Evolutionary conservation across 2,113 vertebrate species (phyloP).

Genomic region (Centropus unirufus): DNA sequence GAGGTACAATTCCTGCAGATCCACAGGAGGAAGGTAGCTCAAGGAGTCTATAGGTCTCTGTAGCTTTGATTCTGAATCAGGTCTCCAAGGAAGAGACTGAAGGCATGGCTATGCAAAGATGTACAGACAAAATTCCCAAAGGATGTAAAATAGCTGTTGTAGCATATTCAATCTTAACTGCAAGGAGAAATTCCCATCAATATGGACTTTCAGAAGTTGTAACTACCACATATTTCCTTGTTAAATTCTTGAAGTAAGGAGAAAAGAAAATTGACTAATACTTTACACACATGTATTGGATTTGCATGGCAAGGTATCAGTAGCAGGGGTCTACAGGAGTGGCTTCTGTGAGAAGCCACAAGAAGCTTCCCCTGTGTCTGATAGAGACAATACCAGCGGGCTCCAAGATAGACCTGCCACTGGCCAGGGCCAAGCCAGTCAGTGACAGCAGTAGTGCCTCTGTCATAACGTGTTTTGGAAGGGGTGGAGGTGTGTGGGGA

Average conservation of each 20-base stretch:
- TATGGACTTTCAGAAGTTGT: background rate
- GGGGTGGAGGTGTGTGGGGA: no score
- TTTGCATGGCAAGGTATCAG: background rate
- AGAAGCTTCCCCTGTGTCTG: no score
- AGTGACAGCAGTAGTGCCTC: rapidly evolving
- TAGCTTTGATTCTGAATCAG: background rate
- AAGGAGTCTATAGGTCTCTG: background rate
- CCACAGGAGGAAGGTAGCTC: background rate
- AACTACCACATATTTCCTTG: background rate
- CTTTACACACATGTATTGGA: background rate
- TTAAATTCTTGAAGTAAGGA: background rate
- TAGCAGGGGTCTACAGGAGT: background rate
- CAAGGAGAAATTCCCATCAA: background rate
- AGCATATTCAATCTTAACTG: background rate
- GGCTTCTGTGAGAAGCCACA: no score
- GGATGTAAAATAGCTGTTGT: background rate
- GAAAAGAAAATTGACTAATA: background rate
- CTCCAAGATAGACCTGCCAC: no score
- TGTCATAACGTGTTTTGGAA: no score
- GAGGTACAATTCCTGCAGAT: background rate
- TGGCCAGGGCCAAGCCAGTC: no score
- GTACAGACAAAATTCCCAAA: background rate
- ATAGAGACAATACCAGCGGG: background rate
- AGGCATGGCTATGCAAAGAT: background rate
- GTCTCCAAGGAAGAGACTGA: background rate